phyloP scores from a whole-genome alignment of 2,888 invertebrate genomes.

The Troides helena region DNA sequence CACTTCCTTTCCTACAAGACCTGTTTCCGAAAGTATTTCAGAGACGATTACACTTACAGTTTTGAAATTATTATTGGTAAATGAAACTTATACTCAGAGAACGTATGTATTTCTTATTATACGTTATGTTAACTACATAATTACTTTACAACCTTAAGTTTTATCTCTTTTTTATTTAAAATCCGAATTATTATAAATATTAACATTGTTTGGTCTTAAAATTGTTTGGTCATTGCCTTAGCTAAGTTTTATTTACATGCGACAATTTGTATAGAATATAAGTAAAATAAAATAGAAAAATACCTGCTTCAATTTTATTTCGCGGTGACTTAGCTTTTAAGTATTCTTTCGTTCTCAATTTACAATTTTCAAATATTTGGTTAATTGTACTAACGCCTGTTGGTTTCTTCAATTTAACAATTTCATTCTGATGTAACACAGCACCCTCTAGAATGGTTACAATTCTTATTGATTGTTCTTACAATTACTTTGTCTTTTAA shows the following conservation, averaged over 20 bases:
- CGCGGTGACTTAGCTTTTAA: constrained; percentile 2
- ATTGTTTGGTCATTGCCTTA: neutral
- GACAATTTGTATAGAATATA: neutral
- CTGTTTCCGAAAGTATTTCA: neutral
- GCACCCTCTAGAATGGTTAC: neutral
- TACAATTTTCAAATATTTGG: constrained; percentile 23
- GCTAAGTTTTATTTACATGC: too few relatives aligned
- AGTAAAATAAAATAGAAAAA: neutral
- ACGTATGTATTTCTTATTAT: too few relatives aligned
- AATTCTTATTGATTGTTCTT: neutral
- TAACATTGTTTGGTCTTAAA: too few relatives aligned
- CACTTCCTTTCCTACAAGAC: neutral
- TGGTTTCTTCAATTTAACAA: constrained; percentile 5
- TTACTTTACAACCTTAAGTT: too few relatives aligned
- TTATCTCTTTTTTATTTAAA: too few relatives aligned
- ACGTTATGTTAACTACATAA: too few relatives aligned
- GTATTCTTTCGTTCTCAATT: constrained; percentile 11
- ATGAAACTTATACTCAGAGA: too few relatives aligned
- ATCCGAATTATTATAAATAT: too few relatives aligned
- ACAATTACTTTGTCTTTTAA: too few relatives aligned
- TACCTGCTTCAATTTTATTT: constrained; percentile 15
- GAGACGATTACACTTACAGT: neutral
- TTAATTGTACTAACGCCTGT: constrained; percentile 11
- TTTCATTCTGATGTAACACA: constrained; percentile 4
- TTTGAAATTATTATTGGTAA: too few relatives aligned